These are phyloP conservation scores for Microplitis deprimator DNA, from an alignment of 2,888 invertebrate species.

Conservation along the genomic window DNA sequence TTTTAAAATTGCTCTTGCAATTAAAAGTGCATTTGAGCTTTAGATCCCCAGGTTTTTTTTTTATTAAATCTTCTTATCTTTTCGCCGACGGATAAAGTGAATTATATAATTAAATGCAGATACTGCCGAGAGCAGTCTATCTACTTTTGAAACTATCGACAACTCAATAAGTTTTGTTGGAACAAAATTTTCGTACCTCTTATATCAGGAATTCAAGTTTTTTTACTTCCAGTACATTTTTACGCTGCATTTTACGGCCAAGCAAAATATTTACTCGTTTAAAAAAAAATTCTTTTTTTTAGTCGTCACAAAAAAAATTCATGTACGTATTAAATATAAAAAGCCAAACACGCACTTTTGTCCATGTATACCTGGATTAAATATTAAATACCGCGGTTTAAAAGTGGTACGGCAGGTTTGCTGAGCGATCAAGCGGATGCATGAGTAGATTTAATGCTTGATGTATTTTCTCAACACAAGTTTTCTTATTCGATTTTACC, in stretches of 20 bases:
- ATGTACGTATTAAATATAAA: constrained; percentile 12
- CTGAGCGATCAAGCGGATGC: constrained; percentile 38
- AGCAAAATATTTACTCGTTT: neutral
- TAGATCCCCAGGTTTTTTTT: constrained; percentile 28
- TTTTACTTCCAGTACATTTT: neutral
- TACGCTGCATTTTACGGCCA: neutral
- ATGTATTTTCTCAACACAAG: neutral
- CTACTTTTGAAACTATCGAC: neutral
- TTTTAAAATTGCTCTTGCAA: constrained; percentile 42
- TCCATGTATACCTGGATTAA: neutral
- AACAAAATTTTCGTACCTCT: neutral
- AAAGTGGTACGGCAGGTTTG: constrained; percentile 37
- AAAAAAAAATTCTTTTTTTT: neutral
- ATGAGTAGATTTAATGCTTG: constrained; percentile 37
- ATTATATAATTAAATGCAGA: neutral
- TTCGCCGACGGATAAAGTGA: neutral
- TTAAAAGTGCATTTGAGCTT: constrained; percentile 54
- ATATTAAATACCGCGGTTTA: neutral
- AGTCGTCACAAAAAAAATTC: neutral
- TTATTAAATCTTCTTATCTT: constrained; percentile 22
- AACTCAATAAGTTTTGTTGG: neutral
- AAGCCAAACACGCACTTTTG: neutral
- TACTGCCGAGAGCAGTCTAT: neutral
- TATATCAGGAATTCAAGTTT: neutral
- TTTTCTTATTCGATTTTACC: constrained; percentile 19